Percentiles rank a stretch among this genome's conserved stretches.
Evolutionary conservation across 2,113 vertebrate species (phyloP).

Genomic region (Pyrgilauda ruficollis): DNA sequence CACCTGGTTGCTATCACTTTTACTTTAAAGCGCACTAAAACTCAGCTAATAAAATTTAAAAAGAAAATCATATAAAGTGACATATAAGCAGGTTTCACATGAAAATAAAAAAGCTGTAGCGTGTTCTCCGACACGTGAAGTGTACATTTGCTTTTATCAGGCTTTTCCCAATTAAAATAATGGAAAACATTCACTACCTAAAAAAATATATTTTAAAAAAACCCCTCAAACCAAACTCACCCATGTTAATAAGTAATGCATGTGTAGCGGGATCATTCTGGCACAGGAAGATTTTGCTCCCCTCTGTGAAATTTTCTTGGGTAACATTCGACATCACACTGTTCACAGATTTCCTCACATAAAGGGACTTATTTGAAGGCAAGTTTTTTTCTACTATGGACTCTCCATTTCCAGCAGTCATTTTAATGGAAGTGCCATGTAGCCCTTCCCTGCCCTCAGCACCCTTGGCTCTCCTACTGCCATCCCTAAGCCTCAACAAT

Average conservation of each 20-base stretch:
- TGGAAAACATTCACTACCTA: slow-evolving; percentile 22
- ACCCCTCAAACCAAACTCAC: not conserved
- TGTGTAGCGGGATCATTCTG: not conserved
- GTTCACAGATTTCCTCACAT: not conserved
- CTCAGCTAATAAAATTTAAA: slow-evolving; percentile 32
- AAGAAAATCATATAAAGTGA: slow-evolving; percentile 39
- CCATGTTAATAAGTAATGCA: slow-evolving; percentile 3
- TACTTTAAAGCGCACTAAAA: slow-evolving; percentile 49
- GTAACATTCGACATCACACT: not conserved
- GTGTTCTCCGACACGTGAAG: slow-evolving; percentile 13
- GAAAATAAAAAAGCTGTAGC: not conserved
- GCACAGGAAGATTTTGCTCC: not conserved
- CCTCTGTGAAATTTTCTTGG: not conserved
- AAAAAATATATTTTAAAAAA: not conserved
- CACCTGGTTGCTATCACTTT: slow-evolving; percentile 44
- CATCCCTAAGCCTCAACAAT: not conserved
- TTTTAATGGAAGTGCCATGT: not conserved
- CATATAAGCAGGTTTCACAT: not conserved
- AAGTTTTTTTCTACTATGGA: not conserved
- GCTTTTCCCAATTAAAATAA: slow-evolving; percentile 1
- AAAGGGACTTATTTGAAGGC: not conserved
- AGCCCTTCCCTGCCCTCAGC: not conserved
- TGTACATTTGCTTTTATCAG: slow-evolving; percentile 20
- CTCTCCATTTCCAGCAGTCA: not conserved
- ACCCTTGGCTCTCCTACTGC: not conserved